Evolutionary conservation across 2,113 vertebrate species (phyloP), one percentile per base, ranked within the genome.

Genomic region (Ailuropoda melanoleuca): DNA sequence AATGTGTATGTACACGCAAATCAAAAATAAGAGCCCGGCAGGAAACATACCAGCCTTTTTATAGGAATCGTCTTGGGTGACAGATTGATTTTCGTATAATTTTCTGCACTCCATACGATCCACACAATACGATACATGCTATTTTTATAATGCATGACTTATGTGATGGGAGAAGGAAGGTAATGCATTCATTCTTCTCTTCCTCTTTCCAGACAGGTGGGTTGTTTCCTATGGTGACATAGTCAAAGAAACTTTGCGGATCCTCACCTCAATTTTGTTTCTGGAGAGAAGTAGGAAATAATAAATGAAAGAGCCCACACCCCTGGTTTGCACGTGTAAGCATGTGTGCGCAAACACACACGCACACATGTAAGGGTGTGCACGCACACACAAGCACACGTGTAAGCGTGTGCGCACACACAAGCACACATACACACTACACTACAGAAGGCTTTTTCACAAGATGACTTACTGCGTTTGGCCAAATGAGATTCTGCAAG

Each of bases 331-430:
- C 77, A 62, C 5, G 10, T 0, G 7, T 26, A 17, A 68, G 24
- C 1, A 1, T 21, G 4, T 9, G 4, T 4, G 10, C 2, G 0
- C 2, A 1, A 24, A 0, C 13, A 8, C 9, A 3, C 23, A 5
- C 1, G 1, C 18, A 55, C 24, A 34, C 24, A 46, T 9, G 43
- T 43, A 43, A 43, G 43, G 43, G 5, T 43, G 43, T 43, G 43
- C 43, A 43, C 43, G 43, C 43, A 43, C 43, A 43, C 43, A 43
- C 43, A 43, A 43, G 43, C 43, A 6, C 43, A 43, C 43, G 43
- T 43, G 43, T 43, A 43, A 43, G 43, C 43, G 4, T 53, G 53
- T 53, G 8, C 21, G 2, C 23, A 0, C 9, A 13, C 1, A 43
- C 43, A 43, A 43, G 43, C 18, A 55, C 24, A 34, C 24, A 53